Evolutionary conservation across 1,140 invertebrate species (phyloP).

Genomic region (Ruditapes philippinarum): DNA sequence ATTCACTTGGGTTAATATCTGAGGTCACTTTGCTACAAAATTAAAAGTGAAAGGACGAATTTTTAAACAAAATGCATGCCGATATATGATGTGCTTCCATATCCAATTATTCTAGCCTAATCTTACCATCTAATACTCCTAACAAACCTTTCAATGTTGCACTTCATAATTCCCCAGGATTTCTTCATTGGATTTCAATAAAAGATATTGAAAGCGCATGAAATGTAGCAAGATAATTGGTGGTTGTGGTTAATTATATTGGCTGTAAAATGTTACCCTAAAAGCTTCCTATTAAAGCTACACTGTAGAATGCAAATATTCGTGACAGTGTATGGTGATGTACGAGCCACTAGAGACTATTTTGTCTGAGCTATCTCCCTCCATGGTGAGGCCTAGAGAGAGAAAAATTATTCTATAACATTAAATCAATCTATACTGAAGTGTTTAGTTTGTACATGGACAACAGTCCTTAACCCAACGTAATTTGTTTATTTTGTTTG

Average conservation of each 20-base stretch:
- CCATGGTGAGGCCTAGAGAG: not conserved
- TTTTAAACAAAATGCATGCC: no score
- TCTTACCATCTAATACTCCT: no score
- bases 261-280: constrained; percentile 24
- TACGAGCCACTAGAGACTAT: not conserved
- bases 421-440: not conserved
- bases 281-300: not conserved
- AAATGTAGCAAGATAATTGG: not conserved
- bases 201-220: not conserved
- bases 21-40: no score
- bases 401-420: not conserved
- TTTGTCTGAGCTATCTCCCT: not conserved
- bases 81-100: no score
- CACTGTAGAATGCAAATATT: constrained; percentile 20
- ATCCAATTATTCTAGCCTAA: no score
- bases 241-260: not conserved
- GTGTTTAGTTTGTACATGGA: not conserved
- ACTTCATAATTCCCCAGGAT: not conserved
- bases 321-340: not conserved
- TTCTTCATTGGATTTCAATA: not conserved
- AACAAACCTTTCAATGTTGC: no score
- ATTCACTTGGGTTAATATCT: no score
- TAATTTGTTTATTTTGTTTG: no score
- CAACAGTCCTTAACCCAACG: no score
- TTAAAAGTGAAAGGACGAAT: no score